A percentile compares a stretch with the other conserved stretches of the same genome.
Conservation (phyloP, 2,113 vertebrate species). For the Callaeas wilsoni region DNA sequence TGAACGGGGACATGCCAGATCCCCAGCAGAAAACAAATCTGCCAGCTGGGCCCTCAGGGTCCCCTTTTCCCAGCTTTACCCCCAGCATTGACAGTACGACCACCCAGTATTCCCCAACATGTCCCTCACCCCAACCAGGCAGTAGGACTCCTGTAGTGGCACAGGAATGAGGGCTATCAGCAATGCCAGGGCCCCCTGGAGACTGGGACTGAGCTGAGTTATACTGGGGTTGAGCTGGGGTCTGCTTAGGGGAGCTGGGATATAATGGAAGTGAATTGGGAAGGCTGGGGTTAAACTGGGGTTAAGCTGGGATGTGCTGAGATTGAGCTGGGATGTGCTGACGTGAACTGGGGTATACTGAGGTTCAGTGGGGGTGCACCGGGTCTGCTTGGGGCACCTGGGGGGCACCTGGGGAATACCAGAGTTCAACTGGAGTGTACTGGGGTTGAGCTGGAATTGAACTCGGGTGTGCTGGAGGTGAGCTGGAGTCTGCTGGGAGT, state of each 20-base stretch:
- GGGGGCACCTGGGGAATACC: background rate
- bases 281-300: background rate
- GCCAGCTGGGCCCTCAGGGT: background rate
- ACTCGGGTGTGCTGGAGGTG: background rate
- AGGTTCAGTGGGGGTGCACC: background rate
- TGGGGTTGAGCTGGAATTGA: background rate
- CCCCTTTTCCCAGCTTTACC: background rate
- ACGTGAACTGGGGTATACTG: background rate
- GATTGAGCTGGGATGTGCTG: background rate
- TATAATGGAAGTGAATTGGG: background rate
- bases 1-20: background rate
- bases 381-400: background rate
- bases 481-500: background rate
- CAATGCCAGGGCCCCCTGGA: background rate
- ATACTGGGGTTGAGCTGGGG: background rate
- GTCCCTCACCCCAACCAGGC: background rate
- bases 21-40: background rate
- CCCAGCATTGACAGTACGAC: accelerated
- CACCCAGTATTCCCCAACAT: background rate
- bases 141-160: background rate
- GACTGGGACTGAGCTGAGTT: background rate
- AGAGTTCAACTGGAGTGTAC: background rate
- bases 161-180: background rate
- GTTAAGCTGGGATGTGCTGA: background rate
- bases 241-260: background rate